These are phyloP conservation scores for Neopelma chrysocephalum DNA, from an alignment of 2,797 vertebrate genomes.

Conservation along the genomic window DNA sequence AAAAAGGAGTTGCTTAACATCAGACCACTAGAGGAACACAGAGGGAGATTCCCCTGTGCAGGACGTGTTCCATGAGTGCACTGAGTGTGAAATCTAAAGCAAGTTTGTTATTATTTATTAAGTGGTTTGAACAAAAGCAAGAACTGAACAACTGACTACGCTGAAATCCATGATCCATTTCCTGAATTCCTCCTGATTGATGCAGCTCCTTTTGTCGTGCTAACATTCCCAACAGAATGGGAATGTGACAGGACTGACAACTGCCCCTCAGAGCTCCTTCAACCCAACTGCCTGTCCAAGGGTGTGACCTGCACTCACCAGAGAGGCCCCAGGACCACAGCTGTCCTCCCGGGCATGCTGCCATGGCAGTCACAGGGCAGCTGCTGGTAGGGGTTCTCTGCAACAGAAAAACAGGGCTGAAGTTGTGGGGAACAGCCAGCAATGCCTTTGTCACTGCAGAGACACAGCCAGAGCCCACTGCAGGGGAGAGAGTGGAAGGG, in stretches of 20 bases:
- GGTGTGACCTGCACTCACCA: constrained; percentile 79
- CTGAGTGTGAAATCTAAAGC: background rate
- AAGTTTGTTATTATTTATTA: background rate
- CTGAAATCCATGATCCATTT: background rate
- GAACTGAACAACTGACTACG: background rate
- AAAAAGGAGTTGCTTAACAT: background rate
- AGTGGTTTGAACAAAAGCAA: background rate
- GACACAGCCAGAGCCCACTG: background rate
- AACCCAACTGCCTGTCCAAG: background rate
- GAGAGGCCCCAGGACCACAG: constrained; percentile 90
- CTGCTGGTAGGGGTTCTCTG: constrained; percentile 86
- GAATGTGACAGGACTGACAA: background rate
- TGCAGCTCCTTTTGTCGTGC: background rate
- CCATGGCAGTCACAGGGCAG: constrained; percentile 92
- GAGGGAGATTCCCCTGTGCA: background rate
- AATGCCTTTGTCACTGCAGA: background rate
- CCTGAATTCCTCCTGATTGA: background rate
- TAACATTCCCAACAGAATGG: background rate
- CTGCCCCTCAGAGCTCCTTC: background rate
- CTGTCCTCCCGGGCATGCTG: constrained; percentile 93
- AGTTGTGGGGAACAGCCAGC: background rate
- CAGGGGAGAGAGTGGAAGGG: background rate
- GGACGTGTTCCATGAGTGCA: rapidly evolving
- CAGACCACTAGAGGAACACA: background rate
- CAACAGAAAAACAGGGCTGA: background rate